Evolutionary conservation across 2,888 invertebrate species (phyloP), one percentile per base, ranked within the genome.

Genomic region (Macrosiphum euphorbiae): DNA sequence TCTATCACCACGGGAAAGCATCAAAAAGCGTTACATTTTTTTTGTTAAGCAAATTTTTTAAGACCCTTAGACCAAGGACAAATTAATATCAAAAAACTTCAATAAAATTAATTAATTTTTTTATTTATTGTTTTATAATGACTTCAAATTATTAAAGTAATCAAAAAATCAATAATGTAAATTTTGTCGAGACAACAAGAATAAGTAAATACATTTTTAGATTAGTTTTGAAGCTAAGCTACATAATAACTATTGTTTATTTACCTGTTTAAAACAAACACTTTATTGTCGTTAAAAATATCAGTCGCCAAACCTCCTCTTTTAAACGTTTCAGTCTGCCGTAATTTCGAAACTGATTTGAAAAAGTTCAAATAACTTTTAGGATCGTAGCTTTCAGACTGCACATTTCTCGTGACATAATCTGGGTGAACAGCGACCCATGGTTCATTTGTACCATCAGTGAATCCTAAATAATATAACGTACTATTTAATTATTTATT

Each of bases 321-420:
- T 84, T 61, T 90, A 28, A 90, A 41, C 8, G 93, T 90, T 58
- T 85, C 89, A 24, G 85, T 58, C n/a, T 93, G 44, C 41, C 90
- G 90, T 85, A 90, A 61, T 28, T 16, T 85, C 35, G 41, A 61
- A 5, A 93, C 41, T 20, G 86, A 47, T 93, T 93, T 93, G 28
- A 86, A 93, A 93, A 93, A 90, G 41, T 90, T 90, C 5, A 93
- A 93, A 90, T 90, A 47, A 86, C 93, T 93, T 41, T 90, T 93
- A 2, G 84, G 90, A 58, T 90, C 50, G 7, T 50, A 35, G 11
- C 13, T 50, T 50, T 93, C 93, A 50, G 58, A 50, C 28, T 61
- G 20, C 3, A 93, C 86, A 28, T 93, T 93, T 50, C 10, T 93
- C 11, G 44, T 50, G 3, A 50, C 11, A 41, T 93, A 93, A 90